Percentiles rank a stretch among this genome's conserved stretches.
phyloP scores from a whole-genome alignment of 2,797 vertebrate species.

The Anniella stebbinsi region DNA sequence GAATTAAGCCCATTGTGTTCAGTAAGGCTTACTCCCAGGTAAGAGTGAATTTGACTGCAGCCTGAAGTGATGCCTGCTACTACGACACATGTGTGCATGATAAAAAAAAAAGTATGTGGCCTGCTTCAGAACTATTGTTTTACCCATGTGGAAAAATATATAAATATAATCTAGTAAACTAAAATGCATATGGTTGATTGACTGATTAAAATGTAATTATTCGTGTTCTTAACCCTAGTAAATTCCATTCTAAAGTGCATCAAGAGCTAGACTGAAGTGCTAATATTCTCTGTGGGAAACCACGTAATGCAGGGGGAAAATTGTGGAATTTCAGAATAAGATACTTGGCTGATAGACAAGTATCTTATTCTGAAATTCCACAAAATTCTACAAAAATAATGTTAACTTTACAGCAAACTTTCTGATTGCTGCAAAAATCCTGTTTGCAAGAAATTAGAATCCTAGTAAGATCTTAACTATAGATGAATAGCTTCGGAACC shows the following conservation, averaged over 20 bases:
- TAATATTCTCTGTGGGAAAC: background rate
- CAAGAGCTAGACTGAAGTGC: background rate
- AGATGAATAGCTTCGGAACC: background rate
- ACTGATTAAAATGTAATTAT: background rate
- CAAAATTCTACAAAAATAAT: background rate
- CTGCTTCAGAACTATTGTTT: background rate
- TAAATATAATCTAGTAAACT: background rate
- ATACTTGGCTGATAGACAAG: background rate
- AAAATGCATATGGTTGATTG: background rate
- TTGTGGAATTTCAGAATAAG: background rate
- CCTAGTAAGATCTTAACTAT: background rate
- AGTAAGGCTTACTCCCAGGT: background rate
- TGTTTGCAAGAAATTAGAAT: background rate
- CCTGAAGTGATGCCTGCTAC: background rate
- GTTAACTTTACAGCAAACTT: background rate
- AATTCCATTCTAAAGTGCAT: background rate
- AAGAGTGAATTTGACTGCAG: background rate
- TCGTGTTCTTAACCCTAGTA: background rate
- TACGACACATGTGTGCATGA: background rate
- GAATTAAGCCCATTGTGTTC: background rate
- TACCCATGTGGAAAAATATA: background rate
- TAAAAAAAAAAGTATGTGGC: background rate
- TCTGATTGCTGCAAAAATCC: background rate
- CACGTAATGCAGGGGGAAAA: background rate
- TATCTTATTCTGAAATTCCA: too few relatives aligned